Percentiles rank a stretch among this genome's conserved stretches.
Conservation (phyloP, 2,797 vertebrate genomes). For the Neolamprologus multifasciatus region DNA sequence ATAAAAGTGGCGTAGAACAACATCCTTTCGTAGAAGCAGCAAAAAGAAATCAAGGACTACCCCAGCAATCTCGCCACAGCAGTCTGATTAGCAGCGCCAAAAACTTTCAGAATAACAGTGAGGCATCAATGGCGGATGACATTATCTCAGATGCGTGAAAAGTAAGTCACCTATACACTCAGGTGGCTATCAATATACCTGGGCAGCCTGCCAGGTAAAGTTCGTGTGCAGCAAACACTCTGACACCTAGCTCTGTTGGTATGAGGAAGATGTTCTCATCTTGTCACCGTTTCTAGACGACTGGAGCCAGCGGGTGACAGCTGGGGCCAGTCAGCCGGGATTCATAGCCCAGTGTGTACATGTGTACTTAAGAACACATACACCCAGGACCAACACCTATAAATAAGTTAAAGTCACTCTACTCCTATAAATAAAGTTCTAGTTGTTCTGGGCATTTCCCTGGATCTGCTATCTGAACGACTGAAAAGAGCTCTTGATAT, state of each 20-base stretch:
- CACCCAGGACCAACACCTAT: slow-evolving; percentile 31
- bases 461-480: not conserved
- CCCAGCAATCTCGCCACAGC: not conserved
- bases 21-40: not conserved
- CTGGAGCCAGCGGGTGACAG: slow-evolving; percentile 42
- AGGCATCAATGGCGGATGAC: not conserved
- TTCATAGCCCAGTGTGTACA: slow-evolving; percentile 10
- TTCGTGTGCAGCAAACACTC: not conserved
- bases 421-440: slow-evolving; percentile 51
- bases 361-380: not conserved
- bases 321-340: slow-evolving; percentile 35
- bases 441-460: slow-evolving; percentile 22
- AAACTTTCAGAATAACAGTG: not conserved
- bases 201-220: not conserved
- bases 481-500: not conserved
- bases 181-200: not conserved
- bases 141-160: not conserved
- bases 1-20: not conserved
- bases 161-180: not conserved
- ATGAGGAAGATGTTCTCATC: slow-evolving; percentile 5
- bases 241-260: not conserved
- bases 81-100: not conserved
- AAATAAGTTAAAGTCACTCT: slow-evolving; percentile 59
- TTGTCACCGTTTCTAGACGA: slow-evolving; percentile 42
- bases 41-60: not conserved